Conservation (phyloP, 2,888 invertebrate species). For the Salpingus planirostris region DNA sequence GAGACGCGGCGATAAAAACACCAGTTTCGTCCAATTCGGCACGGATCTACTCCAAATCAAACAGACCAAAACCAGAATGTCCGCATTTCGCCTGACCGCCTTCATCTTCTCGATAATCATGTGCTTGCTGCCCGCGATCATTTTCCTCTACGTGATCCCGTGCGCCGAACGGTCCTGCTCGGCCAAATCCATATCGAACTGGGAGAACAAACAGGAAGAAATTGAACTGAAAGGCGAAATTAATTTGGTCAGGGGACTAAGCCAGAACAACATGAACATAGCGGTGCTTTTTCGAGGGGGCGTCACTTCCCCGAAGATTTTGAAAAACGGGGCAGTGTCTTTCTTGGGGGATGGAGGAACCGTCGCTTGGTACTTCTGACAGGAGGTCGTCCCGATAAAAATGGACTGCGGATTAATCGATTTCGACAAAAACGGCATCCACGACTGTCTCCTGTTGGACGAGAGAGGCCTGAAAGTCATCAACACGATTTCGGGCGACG, state of each 20-base stretch:
- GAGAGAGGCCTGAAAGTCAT: conserved; percentile 57
- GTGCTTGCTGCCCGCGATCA: conserved; percentile 60
- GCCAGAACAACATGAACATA: conserved; percentile 58
- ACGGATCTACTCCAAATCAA: conserved; percentile 25
- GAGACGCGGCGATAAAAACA: conserved; percentile 13
- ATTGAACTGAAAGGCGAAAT: conserved; percentile 62
- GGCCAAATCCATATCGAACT: conserved; percentile 51
- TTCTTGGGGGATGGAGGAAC: conserved; percentile 61
- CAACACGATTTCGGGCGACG: conserved; percentile 53
- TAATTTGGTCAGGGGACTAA: conserved; percentile 57
- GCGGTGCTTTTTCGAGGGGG: conserved; percentile 67
- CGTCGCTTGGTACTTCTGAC: conserved; percentile 64
- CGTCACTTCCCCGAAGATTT: conserved; percentile 48
- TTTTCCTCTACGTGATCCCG: conserved; percentile 68
- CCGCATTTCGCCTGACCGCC: conserved; percentile 56
- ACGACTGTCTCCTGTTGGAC: conserved; percentile 68
- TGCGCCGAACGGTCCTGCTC: conserved; percentile 63
- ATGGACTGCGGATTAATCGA: conserved; percentile 68
- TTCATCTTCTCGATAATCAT: conserved; percentile 62
- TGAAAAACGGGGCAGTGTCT: conserved; percentile 41
- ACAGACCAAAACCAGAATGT: conserved; percentile 45
- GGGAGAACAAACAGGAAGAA: conserved; percentile 59
- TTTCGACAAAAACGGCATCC: conserved; percentile 59
- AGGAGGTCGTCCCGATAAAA: conserved; percentile 58
- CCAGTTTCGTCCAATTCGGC: conserved; percentile 21